These are phyloP conservation scores for Phylloscopus trochilus DNA, from an alignment of 2,113 vertebrate genomes.

Conservation along the genomic window DNA sequence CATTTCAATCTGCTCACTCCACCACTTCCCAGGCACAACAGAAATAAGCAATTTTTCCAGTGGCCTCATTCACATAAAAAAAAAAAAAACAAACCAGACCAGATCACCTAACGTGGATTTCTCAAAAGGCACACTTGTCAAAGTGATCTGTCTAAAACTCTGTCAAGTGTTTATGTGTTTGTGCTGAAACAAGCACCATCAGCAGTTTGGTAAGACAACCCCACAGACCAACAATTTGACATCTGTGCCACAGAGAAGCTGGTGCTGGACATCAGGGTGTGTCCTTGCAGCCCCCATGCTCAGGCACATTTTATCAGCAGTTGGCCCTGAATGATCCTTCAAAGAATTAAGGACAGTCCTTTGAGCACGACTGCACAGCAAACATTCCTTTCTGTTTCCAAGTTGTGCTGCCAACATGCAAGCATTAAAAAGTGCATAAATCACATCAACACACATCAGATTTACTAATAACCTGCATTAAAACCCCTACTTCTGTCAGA, in stretches of 20 bases:
- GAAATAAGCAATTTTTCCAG: not conserved
- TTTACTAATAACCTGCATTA: not conserved
- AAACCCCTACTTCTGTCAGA: not conserved
- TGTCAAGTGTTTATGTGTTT: not conserved
- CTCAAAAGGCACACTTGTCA: not conserved
- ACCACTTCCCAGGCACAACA: not conserved
- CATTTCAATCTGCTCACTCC: not conserved
- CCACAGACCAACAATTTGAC: not conserved
- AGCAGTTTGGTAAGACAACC: not conserved
- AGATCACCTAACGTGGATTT: not conserved
- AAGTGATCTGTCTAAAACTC: not conserved
- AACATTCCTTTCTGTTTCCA: not conserved
- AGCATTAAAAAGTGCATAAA: not conserved
- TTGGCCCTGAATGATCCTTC: not conserved
- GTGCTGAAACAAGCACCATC: not conserved
- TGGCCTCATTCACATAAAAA: not conserved
- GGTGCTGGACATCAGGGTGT: not conserved
- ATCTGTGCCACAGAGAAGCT: not conserved
- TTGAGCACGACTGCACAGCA: not conserved
- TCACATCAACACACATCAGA: not conserved
- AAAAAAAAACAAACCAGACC: not conserved
- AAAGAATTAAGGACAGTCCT: not conserved
- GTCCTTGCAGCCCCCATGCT: accelerated
- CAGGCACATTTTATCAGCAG: not conserved
- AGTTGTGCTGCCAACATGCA: not conserved